Evolutionary conservation across 2,888 invertebrate genomes (phyloP), one percentile per base, ranked within the genome.

Genomic region (Cataglyphis livida): DNA sequence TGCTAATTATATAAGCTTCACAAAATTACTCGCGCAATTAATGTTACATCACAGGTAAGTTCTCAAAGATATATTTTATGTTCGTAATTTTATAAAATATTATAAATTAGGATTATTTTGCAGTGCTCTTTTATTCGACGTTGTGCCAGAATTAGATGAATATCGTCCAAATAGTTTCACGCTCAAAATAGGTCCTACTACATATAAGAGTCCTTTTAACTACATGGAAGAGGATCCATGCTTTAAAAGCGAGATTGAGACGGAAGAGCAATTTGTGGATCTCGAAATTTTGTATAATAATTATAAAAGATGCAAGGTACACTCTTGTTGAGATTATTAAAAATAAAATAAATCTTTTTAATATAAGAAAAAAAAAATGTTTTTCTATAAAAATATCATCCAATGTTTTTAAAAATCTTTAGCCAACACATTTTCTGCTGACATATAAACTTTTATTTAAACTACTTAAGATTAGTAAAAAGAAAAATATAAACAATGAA

Each of bases 71-170:
- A 12, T 9, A 32, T 51, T 48, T 18, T 51, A 4, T n/a, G 2
- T 51, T 51, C n/a, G 7, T 51, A n/a, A 51, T n/a, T 57, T 7
- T 18, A 44, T 66, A 61, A 68, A 51, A n/a, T 25, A 62, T 70
- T 18, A n/a, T 54, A 54, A 54, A 32, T 54, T 7, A 15, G 9
- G 28, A 82, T 81, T 70, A 65, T 15, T 84, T 48, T 62, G 3
- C 76, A 93, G 93, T 62, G 87, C 93, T 44, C 79, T 92, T 62
- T 81, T 93, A 57, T 92, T 93, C 74, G 93, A 93, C 68, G 76
- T 93, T 25, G 82, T 87, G 6, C 89, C 91, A 65, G 93, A 91
- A 71, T 84, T 93, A 0, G 82, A 92, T 54, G 90, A 90, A 44
- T 66, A 73, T 15, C 76, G 84, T 62, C 85, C 90, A 5, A 38